Evolutionary conservation across 2,113 vertebrate genomes (phyloP).

Genomic region (Leptobrachium ailaonicum): DNA sequence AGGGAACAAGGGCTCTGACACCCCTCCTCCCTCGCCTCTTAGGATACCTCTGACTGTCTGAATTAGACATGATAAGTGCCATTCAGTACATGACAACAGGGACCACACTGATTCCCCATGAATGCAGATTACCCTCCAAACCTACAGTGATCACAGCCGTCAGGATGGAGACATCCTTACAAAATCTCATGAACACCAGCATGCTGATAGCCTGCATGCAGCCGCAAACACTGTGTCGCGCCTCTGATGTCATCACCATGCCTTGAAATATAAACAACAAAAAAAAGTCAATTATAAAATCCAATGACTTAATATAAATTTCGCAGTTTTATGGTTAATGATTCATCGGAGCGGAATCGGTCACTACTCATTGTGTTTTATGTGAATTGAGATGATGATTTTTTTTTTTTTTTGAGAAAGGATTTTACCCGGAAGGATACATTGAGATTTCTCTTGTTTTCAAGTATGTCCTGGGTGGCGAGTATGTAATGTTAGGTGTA

Average conservation of each 20-base stretch:
- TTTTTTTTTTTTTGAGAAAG: no score
- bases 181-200: not conserved
- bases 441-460: no score
- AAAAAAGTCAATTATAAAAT: no score
- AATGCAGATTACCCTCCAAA: not conserved
- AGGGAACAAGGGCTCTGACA: not conserved
- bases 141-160: not conserved
- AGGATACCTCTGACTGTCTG: not conserved
- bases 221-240: not conserved
- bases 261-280: not conserved
- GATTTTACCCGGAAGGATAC: no score
- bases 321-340: no score
- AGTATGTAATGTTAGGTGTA: no score
- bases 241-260: not conserved
- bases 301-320: no score
- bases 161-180: not conserved
- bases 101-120: conserved; percentile 3
- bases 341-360: no score
- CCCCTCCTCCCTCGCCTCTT: not conserved
- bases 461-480: no score
- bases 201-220: not conserved
- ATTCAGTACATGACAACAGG: conserved; percentile 4
- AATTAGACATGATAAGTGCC: conserved; percentile 15
- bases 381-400: no score
- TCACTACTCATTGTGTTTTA: no score